A percentile compares a stretch with the other conserved stretches of the same genome.
Conservation (phyloP, 2,113 vertebrate genomes). For the Coptodon bakossiorum region DNA sequence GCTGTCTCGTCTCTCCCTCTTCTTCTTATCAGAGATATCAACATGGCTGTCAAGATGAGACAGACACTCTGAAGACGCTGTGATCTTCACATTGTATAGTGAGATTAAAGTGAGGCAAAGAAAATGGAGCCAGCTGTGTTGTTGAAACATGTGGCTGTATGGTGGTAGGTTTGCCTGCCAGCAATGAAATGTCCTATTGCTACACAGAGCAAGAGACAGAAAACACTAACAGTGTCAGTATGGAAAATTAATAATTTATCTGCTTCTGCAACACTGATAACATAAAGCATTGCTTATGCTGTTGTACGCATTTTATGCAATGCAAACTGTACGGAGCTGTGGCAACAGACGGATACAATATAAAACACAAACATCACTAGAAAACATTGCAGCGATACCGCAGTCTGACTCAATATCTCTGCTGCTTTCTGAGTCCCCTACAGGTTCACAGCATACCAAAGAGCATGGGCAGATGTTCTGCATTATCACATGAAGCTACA, state of each 20-base stretch:
- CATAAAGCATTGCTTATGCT: background rate
- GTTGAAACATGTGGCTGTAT: constrained; percentile 42
- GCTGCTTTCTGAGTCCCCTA: constrained; percentile 33
- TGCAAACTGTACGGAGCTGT: background rate
- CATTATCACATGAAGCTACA: constrained; percentile 24
- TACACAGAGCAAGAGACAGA: background rate
- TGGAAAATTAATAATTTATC: background rate
- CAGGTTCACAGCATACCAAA: constrained; percentile 64
- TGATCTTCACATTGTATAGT: constrained; percentile 23
- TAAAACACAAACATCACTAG: constrained; percentile 21
- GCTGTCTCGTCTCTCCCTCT: constrained; percentile 3
- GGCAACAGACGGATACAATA: constrained; percentile 12
- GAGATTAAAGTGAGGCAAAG: constrained; percentile 25
- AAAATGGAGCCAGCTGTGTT: constrained; percentile 34
- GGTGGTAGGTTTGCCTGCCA: constrained; percentile 32
- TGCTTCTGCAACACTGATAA: background rate
- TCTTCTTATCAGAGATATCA: constrained; percentile 21
- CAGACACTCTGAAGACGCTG: constrained; percentile 14
- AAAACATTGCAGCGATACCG: constrained; percentile 66
- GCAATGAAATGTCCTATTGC: constrained; percentile 25
- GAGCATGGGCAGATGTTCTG: constrained; percentile 55
- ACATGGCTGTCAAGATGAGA: constrained; percentile 12
- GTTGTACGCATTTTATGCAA: constrained; percentile 13
- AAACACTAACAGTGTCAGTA: background rate
- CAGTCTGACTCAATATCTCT: constrained; percentile 59